Conservation (phyloP, 2,888 invertebrate genomes). For the Byasa hedistus region DNA sequence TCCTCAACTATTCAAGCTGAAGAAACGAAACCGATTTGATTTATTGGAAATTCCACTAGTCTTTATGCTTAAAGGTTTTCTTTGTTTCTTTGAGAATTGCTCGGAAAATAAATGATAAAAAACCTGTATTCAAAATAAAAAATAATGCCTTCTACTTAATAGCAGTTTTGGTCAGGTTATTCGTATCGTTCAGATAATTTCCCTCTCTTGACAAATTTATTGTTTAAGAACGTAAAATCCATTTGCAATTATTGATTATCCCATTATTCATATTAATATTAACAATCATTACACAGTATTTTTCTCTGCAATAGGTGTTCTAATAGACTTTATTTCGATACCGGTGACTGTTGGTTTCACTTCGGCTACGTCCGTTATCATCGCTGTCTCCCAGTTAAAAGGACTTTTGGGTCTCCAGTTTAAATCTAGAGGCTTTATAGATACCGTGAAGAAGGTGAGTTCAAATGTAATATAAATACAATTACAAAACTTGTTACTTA, state of each 20-base stretch:
- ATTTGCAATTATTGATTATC: not conserved
- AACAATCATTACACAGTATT: not conserved
- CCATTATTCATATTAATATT: not conserved
- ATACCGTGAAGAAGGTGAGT: conserved; percentile 83
- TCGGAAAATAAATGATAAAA: conserved; percentile 5
- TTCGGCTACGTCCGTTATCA: conserved; percentile 94
- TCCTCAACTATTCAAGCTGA: conserved; percentile 25
- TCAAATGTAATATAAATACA: not conserved
- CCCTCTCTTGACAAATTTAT: not conserved
- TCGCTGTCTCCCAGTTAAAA: conserved; percentile 91
- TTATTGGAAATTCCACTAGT: conserved; percentile 27
- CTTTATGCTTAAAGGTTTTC: conserved; percentile 17
- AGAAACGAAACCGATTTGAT: conserved; percentile 23
- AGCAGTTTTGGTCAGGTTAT: not conserved
- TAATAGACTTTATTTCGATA: conserved; percentile 93
- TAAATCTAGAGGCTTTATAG: conserved; percentile 86
- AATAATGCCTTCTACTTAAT: not conserved
- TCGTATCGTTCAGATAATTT: not conserved
- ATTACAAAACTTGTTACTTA: not conserved
- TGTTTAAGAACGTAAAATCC: not conserved
- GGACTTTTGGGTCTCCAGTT: conserved; percentile 85
- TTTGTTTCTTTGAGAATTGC: conserved; percentile 14
- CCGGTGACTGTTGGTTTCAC: conserved; percentile 95
- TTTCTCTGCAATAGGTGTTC: conserved; percentile 81
- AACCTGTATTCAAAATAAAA: not conserved